Conservation (phyloP, 2,888 invertebrate genomes). For the Diarsia dahlii region DNA sequence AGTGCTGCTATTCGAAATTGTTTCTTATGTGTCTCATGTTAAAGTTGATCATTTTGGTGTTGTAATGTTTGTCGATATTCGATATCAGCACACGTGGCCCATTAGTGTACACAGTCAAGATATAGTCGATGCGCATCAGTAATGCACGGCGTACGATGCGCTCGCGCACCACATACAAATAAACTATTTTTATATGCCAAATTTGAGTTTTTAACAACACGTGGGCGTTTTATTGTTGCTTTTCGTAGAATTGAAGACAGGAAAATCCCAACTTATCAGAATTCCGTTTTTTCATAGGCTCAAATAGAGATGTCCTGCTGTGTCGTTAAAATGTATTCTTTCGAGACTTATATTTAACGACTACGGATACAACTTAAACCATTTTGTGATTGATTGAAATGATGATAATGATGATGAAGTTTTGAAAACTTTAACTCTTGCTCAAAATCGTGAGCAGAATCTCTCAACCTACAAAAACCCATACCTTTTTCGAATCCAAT, state of each 20-base stretch:
- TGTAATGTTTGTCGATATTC: slow-evolving; percentile 64
- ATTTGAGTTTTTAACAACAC: slow-evolving; percentile 63
- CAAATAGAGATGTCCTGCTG: background rate
- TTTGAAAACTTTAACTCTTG: background rate
- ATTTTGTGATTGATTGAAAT: background rate
- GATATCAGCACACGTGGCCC: slow-evolving; percentile 81
- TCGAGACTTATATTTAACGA: background rate
- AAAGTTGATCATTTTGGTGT: slow-evolving; percentile 52
- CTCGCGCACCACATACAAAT: slow-evolving; percentile 73
- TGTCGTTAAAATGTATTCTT: slow-evolving; percentile 11
- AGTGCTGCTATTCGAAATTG: slow-evolving; percentile 34
- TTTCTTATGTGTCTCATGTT: slow-evolving; percentile 35
- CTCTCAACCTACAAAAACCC: background rate
- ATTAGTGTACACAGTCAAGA: slow-evolving; percentile 77
- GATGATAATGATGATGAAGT: background rate
- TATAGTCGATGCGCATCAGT: slow-evolving; percentile 71
- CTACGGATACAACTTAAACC: background rate
- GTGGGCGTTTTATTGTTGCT: slow-evolving; percentile 47
- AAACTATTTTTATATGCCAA: slow-evolving; percentile 71
- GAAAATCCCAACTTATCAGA: slow-evolving; percentile 21
- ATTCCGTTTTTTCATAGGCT: slow-evolving; percentile 7
- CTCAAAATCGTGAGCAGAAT: background rate
- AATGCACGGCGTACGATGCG: slow-evolving; percentile 70
- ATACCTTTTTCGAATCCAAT: background rate
- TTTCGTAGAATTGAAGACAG: slow-evolving; percentile 48